These are phyloP conservation scores for Lasiurus borealis DNA, from an alignment of 2,113 vertebrate genomes.

Conservation along the genomic window DNA sequence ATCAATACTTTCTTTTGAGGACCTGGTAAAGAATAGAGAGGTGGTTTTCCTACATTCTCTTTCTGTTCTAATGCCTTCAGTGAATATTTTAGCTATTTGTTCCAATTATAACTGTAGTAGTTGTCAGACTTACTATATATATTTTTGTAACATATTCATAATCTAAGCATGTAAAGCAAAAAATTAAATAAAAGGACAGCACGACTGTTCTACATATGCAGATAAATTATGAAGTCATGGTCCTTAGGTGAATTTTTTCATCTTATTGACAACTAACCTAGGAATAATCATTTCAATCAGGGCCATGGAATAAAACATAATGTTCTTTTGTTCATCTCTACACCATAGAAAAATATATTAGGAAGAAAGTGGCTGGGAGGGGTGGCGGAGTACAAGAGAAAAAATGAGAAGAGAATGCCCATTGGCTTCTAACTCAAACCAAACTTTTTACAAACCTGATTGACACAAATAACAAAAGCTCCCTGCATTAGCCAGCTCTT, in stretches of 20 bases:
- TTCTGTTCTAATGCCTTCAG: not conserved
- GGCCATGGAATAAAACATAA: not conserved
- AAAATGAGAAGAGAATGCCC: not conserved
- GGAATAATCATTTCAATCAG: not conserved
- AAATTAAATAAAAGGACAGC: not conserved
- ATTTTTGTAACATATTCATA: conserved; percentile 25
- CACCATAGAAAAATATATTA: not conserved
- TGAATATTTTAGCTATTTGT: not conserved
- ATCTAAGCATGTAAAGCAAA: not conserved
- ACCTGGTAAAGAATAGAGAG: not conserved
- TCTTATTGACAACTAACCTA: not conserved
- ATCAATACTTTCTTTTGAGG: not conserved
- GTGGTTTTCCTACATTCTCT: not conserved
- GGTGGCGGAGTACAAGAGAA: not conserved
- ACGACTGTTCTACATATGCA: not conserved
- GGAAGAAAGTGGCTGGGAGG: not conserved
- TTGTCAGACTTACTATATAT: not conserved
- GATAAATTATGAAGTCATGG: not conserved
- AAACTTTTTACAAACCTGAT: not conserved
- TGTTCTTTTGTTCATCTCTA: not conserved
- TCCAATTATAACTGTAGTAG: not conserved
- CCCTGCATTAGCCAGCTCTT: not conserved
- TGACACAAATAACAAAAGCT: not conserved
- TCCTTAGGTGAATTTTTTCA: not conserved
- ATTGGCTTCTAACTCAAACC: not conserved